phyloP scores from a whole-genome alignment of 1,140 invertebrate species.

The Octopus bimaculoides region DNA sequence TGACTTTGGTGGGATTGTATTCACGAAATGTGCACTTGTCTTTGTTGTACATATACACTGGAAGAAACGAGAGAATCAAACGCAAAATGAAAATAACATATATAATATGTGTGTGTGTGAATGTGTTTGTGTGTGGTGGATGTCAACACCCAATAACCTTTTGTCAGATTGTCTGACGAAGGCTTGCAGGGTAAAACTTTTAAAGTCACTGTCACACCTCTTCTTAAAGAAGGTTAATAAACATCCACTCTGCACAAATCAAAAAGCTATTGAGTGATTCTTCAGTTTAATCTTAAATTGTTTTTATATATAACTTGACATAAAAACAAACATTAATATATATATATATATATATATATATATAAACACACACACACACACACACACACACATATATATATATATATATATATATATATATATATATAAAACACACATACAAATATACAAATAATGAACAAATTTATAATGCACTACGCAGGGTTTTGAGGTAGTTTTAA shows the following conservation, averaged over 20 bases:
- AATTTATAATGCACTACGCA: too few species aligned
- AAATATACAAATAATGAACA: background rate
- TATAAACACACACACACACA: background rate
- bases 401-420: background rate
- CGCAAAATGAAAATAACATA: background rate
- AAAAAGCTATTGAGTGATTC: too few species aligned
- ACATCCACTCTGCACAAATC: too few species aligned
- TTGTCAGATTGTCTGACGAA: too few species aligned
- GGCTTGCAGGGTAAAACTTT: too few species aligned
- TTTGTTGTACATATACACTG: background rate
- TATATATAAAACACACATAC: background rate
- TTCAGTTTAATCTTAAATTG: too few species aligned
- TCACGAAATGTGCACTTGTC: background rate
- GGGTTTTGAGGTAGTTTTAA: too few species aligned
- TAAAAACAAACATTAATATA: background rate
- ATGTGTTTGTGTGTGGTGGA: too few species aligned
- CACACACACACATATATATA: background rate
- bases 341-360: background rate
- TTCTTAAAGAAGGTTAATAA: too few species aligned
- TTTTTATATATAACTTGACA: background rate
- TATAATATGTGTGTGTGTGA: too few species aligned
- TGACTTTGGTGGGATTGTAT: slow-evolving; percentile 2
- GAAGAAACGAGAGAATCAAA: background rate
- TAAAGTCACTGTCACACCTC: too few species aligned
- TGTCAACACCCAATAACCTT: too few species aligned